phyloP scores from a whole-genome alignment of 92 coral and sea anemone genomes.

The Bergia sp. region DNA sequence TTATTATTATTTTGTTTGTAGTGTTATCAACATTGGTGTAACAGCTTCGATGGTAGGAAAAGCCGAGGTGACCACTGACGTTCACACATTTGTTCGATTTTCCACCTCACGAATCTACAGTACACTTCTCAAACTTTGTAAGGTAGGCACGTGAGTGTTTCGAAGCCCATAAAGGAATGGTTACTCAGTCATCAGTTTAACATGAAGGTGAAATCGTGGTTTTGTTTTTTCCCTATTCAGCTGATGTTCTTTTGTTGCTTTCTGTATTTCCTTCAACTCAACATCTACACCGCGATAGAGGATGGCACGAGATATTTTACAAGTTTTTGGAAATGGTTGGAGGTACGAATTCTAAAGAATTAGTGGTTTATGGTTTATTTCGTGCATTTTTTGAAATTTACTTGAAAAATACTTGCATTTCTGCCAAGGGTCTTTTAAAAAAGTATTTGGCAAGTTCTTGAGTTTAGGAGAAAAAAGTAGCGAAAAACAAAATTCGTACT shows the following conservation, averaged over 20 bases:
- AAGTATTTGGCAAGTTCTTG: no score
- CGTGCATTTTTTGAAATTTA: no score
- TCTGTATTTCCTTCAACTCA: conserved; percentile 62
- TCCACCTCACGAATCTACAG: conserved; percentile 28
- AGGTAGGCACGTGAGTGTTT: conserved; percentile 50
- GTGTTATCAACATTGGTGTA: conserved; percentile 55
- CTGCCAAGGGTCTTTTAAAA: no score
- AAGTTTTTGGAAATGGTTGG: conserved; percentile 55
- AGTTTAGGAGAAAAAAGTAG: no score
- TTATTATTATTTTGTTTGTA: neutral
- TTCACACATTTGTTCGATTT: conserved; percentile 58
- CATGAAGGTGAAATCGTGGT: neutral
- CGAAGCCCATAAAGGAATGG: neutral
- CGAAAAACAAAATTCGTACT: no score
- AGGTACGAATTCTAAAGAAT: conserved; percentile 45
- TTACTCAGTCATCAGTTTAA: neutral
- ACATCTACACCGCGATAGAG: conserved; percentile 49
- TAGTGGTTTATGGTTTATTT: no score
- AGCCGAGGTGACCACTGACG: conserved; percentile 38
- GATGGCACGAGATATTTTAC: conserved; percentile 59
- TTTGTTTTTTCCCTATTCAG: conserved; percentile 45
- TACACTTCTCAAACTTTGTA: conserved; percentile 56
- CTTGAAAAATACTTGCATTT: no score
- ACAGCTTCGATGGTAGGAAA: conserved; percentile 51
- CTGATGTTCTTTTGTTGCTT: conserved; percentile 54